These are phyloP conservation scores for Melanchra persicariae DNA, from an alignment of 2,888 invertebrate genomes.

Conservation along the genomic window DNA sequence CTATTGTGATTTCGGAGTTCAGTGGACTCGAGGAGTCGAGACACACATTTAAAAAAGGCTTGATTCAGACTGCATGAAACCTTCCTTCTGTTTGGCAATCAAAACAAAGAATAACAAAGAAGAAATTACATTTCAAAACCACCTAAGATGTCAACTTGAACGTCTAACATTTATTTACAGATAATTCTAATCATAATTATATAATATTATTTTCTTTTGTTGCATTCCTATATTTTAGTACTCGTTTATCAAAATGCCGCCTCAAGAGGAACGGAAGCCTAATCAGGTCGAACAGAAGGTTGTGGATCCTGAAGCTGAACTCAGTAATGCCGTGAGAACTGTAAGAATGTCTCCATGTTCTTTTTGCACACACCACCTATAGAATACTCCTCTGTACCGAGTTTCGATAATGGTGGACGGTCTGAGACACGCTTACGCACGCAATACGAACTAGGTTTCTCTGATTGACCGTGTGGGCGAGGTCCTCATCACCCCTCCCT, in stretches of 20 bases:
- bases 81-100: not conserved
- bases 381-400: too few species aligned
- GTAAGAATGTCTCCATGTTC: conserved; percentile 70
- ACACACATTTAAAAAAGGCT: not conserved
- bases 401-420: too few species aligned
- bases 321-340: conserved; percentile 85
- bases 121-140: conserved; percentile 45
- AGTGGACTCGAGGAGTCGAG: too few species aligned
- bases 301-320: conserved; percentile 85
- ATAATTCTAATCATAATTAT: conserved; percentile 41
- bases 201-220: conserved; percentile 47
- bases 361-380: not conserved
- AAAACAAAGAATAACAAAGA: conserved; percentile 19
- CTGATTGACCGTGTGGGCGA: too few species aligned
- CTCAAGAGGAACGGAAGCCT: conserved; percentile 73
- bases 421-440: too few species aligned
- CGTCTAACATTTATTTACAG: conserved; percentile 31
- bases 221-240: conserved; percentile 47
- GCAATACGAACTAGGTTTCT: too few species aligned
- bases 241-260: conserved; percentile 75
- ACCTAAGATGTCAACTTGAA: conserved; percentile 30
- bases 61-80: conserved; percentile 2
- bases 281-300: conserved; percentile 80
- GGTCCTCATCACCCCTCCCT: too few species aligned
- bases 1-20: not conserved